Conservation (phyloP, 2,888 invertebrate genomes). For the Cosmopolites sordidus region DNA sequence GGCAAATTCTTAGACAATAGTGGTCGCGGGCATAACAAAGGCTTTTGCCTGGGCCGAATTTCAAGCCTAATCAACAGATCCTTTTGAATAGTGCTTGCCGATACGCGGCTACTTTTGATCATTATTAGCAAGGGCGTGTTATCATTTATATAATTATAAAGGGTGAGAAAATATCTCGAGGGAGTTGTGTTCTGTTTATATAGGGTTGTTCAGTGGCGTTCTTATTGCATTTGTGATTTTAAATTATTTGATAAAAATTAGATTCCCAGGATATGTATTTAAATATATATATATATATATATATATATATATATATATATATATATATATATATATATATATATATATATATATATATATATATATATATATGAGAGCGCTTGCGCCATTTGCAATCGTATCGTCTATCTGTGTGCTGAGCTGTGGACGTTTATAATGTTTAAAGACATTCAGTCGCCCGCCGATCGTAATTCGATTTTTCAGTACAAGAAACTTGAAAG, state of each 20-base stretch:
- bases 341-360: no score
- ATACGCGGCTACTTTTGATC: conserved; percentile 24
- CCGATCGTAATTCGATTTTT: no score
- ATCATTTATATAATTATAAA: conserved; percentile 29
- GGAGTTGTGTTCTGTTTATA: conserved; percentile 14
- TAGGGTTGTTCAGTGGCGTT: conserved; percentile 7
- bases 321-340: no score
- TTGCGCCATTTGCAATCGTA: no score
- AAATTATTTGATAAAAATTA: not conserved
- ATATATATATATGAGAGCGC: no score
- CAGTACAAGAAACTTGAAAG: no score
- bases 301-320: no score
- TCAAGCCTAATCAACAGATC: conserved; percentile 33
- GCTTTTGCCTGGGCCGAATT: conserved; percentile 27
- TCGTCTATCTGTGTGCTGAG: no score
- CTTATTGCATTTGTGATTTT: not conserved
- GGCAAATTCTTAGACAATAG: conserved; percentile 20
- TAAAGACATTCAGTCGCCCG: no score
- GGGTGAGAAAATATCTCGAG: conserved; percentile 24
- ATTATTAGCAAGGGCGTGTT: conserved; percentile 28
- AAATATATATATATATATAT: no score
- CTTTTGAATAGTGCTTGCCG: conserved; percentile 23
- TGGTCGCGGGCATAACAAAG: conserved; percentile 13
- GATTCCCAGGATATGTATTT: no score
- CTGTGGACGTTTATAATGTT: no score